phyloP scores from a whole-genome alignment of 2,888 invertebrate species.

The Agonopterix alstromeriana region DNA sequence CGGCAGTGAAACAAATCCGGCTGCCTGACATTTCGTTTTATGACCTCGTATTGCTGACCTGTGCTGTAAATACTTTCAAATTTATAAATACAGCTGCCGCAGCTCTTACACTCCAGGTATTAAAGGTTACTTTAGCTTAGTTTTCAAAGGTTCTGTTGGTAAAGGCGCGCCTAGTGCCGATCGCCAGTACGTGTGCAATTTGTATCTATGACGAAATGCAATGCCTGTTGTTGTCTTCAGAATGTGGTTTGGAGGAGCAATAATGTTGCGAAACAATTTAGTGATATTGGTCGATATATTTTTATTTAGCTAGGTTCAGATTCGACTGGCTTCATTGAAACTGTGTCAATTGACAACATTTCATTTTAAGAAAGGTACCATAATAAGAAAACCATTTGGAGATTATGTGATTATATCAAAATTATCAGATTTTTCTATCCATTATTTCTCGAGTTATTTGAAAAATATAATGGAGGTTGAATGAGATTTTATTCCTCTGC shows the following conservation, averaged over 20 bases:
- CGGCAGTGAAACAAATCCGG: conserved; percentile 42
- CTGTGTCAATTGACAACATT: conserved; percentile 5
- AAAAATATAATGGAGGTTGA: too few species aligned
- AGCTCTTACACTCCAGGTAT: conserved; percentile 19
- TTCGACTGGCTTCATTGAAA: neutral
- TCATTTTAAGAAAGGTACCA: too few species aligned
- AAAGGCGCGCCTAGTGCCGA: conserved; percentile 36
- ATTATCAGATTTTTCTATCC: too few species aligned
- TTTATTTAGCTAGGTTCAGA: too few species aligned
- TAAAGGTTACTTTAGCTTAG: conserved; percentile 19
- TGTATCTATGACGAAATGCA: conserved; percentile 17
- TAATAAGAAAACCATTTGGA: too few species aligned
- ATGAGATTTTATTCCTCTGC: too few species aligned
- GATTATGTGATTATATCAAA: too few species aligned
- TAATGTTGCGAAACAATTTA: neutral
- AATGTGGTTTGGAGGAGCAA: neutral
- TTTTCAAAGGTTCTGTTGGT: conserved; percentile 3
- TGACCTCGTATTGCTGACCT: conserved; percentile 59
- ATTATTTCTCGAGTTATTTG: too few species aligned
- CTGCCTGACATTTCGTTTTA: conserved; percentile 57
- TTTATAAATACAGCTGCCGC: conserved; percentile 19
- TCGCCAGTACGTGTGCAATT: conserved; percentile 43
- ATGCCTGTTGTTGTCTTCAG: conserved; percentile 6
- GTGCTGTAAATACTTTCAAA: conserved; percentile 29
- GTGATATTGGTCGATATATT: too few species aligned